Percentiles rank a stretch among this genome's conserved stretches.
phyloP scores from a whole-genome alignment of 2,113 vertebrate species.

The Hippocampus barbouri region DNA sequence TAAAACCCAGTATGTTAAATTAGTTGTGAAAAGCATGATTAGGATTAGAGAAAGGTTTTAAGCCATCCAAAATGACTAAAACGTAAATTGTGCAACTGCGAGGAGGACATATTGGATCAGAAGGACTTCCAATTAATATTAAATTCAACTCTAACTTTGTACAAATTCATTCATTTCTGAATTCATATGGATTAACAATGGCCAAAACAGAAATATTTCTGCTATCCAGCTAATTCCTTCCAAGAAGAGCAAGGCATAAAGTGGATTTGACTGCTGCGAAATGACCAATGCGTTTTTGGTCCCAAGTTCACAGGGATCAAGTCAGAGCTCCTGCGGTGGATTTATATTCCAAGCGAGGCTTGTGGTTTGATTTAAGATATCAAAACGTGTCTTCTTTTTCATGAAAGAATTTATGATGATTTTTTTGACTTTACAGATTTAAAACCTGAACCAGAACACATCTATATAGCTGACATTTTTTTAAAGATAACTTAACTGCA shows the following conservation, averaged over 20 bases:
- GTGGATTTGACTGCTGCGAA: constrained; percentile 30
- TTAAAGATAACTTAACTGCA: not conserved
- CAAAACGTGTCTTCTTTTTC: constrained; percentile 14
- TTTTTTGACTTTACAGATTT: not conserved
- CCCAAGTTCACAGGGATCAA: constrained; percentile 35
- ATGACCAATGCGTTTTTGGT: constrained; percentile 45
- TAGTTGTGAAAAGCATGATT: constrained; percentile 44
- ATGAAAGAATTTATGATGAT: constrained; percentile 5
- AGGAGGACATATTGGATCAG: constrained; percentile 5
- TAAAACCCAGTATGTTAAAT: constrained; percentile 38
- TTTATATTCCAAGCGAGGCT: constrained; percentile 41
- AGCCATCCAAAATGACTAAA: not conserved
- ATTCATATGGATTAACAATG: not conserved
- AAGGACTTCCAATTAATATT: not conserved
- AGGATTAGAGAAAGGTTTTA: constrained; percentile 36
- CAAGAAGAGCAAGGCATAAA: constrained; percentile 12
- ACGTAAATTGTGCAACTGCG: not conserved
- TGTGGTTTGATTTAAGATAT: constrained; percentile 31
- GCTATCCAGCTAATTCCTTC: not conserved
- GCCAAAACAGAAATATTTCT: not conserved
- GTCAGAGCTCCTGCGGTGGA: constrained; percentile 36
- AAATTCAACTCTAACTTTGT: not conserved
- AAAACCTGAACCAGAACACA: not conserved
- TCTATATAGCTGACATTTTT: not conserved
- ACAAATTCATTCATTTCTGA: not conserved